Conservation (phyloP, 2,797 vertebrate genomes). For the Nannoperca australis region DNA sequence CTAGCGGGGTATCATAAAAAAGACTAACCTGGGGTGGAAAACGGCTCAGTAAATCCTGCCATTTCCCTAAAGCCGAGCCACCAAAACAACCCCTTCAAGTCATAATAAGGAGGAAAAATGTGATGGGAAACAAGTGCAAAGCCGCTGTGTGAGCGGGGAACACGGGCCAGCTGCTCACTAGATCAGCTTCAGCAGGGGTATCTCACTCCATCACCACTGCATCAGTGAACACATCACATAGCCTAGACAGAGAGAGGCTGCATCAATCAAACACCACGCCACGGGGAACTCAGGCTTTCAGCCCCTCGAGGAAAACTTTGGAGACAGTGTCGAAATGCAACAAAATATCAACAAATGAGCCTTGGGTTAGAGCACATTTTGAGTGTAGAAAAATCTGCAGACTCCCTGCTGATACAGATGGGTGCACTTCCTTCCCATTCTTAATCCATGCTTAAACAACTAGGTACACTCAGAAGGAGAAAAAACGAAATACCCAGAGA, state of each 20-base stretch:
- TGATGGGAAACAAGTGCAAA: constrained; percentile 63
- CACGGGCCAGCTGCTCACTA: constrained; percentile 70
- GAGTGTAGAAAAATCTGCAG: constrained; percentile 28
- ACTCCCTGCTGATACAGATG: constrained; percentile 30
- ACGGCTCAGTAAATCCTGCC: constrained; percentile 39
- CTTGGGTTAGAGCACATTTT: constrained; percentile 52
- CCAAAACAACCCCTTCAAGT: constrained; percentile 58
- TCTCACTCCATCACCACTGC: constrained; percentile 73
- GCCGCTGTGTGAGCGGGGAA: constrained; percentile 46
- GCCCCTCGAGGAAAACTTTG: constrained; percentile 62
- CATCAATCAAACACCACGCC: constrained; percentile 75
- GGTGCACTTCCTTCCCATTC: constrained; percentile 26
- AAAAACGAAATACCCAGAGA: constrained; percentile 27
- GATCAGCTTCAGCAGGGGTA: constrained; percentile 70
- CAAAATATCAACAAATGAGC: constrained; percentile 73
- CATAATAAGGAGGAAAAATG: constrained; percentile 60
- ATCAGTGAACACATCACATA: constrained; percentile 71
- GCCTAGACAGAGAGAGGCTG: constrained; percentile 51
- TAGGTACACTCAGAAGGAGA: constrained; percentile 22
- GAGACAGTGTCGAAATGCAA: constrained; percentile 59
- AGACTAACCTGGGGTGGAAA: constrained; percentile 39
- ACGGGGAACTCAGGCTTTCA: constrained; percentile 52
- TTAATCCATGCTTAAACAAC: constrained; percentile 35
- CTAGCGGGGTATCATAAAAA: constrained; percentile 25
- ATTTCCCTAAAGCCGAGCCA: constrained; percentile 50